Conservation (phyloP, 2,113 vertebrate genomes). For the Marmota flaviventris region DNA sequence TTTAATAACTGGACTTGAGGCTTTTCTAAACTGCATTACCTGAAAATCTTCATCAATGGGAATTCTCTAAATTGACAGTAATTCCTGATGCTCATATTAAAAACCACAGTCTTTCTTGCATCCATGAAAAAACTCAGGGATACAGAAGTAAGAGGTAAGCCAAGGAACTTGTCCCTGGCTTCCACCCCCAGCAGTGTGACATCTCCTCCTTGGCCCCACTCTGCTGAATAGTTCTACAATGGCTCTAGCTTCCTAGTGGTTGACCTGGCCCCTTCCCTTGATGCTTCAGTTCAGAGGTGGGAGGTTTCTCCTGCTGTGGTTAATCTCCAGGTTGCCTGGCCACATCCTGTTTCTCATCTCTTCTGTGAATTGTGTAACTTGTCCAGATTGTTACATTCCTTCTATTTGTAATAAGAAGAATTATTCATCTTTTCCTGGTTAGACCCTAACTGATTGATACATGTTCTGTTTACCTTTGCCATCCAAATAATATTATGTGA, state of each 20-base stretch:
- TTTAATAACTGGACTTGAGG: not conserved
- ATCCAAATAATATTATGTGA: constrained; percentile 16
- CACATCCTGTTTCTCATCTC: not conserved
- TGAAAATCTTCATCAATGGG: not conserved
- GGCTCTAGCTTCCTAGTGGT: not conserved
- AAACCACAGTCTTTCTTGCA: not conserved
- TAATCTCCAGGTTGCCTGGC: not conserved
- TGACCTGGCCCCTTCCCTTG: not conserved
- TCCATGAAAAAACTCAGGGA: not conserved
- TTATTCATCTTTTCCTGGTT: not conserved
- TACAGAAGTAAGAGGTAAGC: not conserved
- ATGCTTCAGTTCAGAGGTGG: not conserved
- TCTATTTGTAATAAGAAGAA: constrained; percentile 13
- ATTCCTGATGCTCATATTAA: not conserved
- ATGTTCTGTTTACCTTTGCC: not conserved
- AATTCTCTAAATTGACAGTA: not conserved
- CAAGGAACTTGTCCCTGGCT: not conserved
- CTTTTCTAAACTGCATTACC: not conserved
- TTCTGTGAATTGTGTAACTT: not conserved
- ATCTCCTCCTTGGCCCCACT: accelerated
- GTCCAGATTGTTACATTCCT: not conserved
- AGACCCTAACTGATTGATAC: not conserved
- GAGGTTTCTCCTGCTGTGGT: not conserved
- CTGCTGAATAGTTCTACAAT: not conserved
- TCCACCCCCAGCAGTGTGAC: not conserved